phyloP scores from a whole-genome alignment of 2,888 invertebrate species.

The Deladenus siricidicola region DNA sequence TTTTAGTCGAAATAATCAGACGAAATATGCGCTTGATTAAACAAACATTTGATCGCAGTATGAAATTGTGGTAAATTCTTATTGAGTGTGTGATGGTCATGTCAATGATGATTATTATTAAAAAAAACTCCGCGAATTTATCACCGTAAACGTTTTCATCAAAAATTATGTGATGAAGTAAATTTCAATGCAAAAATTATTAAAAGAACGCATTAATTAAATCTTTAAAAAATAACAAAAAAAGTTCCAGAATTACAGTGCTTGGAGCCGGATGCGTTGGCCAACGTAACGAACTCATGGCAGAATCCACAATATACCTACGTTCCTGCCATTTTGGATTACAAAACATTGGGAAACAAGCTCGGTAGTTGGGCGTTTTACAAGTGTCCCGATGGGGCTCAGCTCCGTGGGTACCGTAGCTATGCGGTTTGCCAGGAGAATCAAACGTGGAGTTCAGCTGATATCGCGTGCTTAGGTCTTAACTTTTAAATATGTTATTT shows the following conservation, averaged over 20 bases:
- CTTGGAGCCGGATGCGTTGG: background rate
- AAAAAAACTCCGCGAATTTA: no score
- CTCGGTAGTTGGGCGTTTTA: slow-evolving; percentile 3
- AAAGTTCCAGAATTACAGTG: background rate
- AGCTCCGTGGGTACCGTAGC: background rate
- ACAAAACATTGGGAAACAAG: background rate
- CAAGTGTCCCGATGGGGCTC: background rate
- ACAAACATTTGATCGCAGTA: no score
- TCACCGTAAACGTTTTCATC: no score
- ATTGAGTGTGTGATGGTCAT: no score
- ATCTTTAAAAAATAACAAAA: background rate
- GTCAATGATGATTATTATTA: no score
- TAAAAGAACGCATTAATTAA: background rate
- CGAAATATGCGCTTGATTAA: no score
- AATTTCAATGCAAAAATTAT: no score
- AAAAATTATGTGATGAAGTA: no score
- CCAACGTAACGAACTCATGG: background rate
- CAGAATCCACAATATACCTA: background rate
- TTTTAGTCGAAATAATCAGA: no score
- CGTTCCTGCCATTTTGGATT: background rate
- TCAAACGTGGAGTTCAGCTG: background rate
- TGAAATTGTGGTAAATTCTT: no score
- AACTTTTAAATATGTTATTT: no score
- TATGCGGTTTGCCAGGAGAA: background rate
- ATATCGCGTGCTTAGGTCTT: slow-evolving; percentile 1